Evolutionary conservation across 2,797 vertebrate species (phyloP), one percentile per base, ranked within the genome.

Genomic region (Chrysocyon brachyurus): DNA sequence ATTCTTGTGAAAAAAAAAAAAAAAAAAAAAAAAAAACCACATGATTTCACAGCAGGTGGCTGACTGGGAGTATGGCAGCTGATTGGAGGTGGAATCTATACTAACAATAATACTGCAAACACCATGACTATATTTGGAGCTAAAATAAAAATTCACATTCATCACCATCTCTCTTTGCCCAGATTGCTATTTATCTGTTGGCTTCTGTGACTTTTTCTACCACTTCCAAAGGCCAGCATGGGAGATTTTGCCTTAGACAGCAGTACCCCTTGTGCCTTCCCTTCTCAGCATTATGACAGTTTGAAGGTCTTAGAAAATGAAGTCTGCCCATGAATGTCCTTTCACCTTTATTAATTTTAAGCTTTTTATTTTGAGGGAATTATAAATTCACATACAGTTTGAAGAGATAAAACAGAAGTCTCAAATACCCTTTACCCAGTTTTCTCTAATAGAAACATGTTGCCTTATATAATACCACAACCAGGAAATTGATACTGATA

Each of bases 331-430:
- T 17, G 12, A 66, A 82, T 83, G 12, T 77, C 22, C 22, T 85
- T 63, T 87, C 83, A 89, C 5, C 11, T 92, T 36, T 19, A 91
- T 75, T 22, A 6, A 52, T 66, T 63, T 68, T 77, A 73, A 81
- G 57, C 31, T 72, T 91, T 94, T 77, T 61, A 87, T 87, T 84
- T 61, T 70, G 59, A 93, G 40, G n/a, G 52, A 89, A 59, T 28
- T 78, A 3, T 52, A 94, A 64, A 87, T 87, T 61, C 5, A 5
- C 6, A 57, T n/a, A 1, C 1, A 86, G 5, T 81, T 78, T 93
- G 49, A 79, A 91, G 63, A 89, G 33, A 24, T 63, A 91, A 91
- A n/a, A 54, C 22, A 61, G 33, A 57, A 1, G 14, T 56, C 31
- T 10, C 9, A 7, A 40, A 3, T 75, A 59, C 3, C 31, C 11